Evolutionary conservation across 2,113 vertebrate genomes (phyloP).

Genomic region (Macquaria ambigua): DNA sequence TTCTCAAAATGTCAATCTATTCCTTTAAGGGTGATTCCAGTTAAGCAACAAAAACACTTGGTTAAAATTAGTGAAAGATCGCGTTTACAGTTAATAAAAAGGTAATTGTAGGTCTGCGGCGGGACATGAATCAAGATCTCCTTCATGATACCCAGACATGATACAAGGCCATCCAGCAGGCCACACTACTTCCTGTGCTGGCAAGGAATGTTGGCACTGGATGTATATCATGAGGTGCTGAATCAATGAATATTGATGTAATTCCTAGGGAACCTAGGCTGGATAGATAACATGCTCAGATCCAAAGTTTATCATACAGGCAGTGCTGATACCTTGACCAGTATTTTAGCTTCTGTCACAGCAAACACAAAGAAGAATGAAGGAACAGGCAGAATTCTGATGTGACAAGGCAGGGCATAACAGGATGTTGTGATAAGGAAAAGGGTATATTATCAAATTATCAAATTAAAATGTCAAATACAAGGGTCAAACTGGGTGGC

Average conservation of each 20-base stretch:
- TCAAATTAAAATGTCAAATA: constrained; percentile 30
- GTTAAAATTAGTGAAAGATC: too few relatives aligned
- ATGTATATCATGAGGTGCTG: not conserved
- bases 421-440: not conserved
- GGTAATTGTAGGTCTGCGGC: not conserved
- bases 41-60: too few relatives aligned
- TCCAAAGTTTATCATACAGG: not conserved
- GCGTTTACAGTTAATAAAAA: too few relatives aligned
- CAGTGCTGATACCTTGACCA: not conserved
- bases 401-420: constrained; percentile 7
- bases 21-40: too few relatives aligned
- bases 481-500: constrained; percentile 25
- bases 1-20: too few relatives aligned
- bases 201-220: not conserved
- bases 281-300: not conserved
- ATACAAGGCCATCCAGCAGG: not conserved
- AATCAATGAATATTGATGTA: not conserved
- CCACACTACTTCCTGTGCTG: not conserved
- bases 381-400: not conserved
- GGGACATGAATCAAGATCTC: too few relatives aligned
- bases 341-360: constrained; percentile 14
- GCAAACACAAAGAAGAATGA: constrained; percentile 29
- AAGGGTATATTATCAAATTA: not conserved
- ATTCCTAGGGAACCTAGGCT: not conserved
- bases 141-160: not conserved